A percentile compares a stretch with the other conserved stretches of the same genome.
Evolutionary conservation across 1,140 invertebrate genomes (phyloP).

Genomic region (Heliconius nattereri): DNA sequence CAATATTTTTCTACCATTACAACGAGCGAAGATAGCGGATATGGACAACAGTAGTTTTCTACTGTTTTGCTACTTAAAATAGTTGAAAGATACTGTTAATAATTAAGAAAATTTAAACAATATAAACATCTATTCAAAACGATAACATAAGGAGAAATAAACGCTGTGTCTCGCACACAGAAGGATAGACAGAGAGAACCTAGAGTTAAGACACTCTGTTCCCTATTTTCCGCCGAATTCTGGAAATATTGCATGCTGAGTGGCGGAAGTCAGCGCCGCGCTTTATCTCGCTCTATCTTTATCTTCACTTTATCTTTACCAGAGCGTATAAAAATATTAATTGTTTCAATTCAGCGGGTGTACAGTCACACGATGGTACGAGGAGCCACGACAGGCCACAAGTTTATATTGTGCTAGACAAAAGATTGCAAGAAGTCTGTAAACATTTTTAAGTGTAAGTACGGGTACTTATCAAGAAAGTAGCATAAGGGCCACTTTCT

Average conservation of each 20-base stretch:
- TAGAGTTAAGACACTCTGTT: not conserved
- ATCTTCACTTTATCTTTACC: no score
- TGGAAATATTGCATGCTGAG: not conserved
- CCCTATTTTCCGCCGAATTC: not conserved
- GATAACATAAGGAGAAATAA: no score
- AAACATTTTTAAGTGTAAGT: not conserved
- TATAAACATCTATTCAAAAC: no score
- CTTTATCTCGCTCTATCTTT: not conserved
- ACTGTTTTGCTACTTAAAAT: no score
- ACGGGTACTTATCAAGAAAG: constrained; percentile 15
- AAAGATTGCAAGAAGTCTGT: not conserved
- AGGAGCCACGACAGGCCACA: not conserved
- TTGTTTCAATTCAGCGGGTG: not conserved
- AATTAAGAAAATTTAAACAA: no score
- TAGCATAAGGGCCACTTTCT: constrained; percentile 24
- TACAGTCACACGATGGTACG: not conserved
- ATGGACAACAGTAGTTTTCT: no score
- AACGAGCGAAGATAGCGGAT: no score
- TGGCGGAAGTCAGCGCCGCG: not conserved
- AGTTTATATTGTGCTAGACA: not conserved
- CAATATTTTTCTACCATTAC: no score
- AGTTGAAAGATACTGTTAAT: no score
- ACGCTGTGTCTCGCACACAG: not conserved
- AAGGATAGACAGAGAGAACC: no score
- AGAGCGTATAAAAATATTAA: not conserved